phyloP scores from a whole-genome alignment of 2,797 vertebrate genomes.

The Anableps anableps region DNA sequence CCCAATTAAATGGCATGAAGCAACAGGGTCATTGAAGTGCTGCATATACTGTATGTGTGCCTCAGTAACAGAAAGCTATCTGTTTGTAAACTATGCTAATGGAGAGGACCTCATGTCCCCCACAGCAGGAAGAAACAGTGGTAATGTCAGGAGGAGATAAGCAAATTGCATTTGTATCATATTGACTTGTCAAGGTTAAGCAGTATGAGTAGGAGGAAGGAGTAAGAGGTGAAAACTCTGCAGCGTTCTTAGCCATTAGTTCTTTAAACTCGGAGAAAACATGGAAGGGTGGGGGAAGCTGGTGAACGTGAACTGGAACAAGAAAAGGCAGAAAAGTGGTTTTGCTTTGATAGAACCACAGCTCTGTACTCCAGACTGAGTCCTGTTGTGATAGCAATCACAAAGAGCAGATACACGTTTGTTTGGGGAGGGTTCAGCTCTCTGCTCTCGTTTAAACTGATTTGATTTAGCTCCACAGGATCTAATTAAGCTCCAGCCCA shows the following conservation, averaged over 20 bases:
- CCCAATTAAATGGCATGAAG: background rate
- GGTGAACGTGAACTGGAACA: slow-evolving; percentile 33
- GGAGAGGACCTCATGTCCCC: slow-evolving; percentile 69
- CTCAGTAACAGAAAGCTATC: slow-evolving; percentile 61
- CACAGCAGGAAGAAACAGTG: slow-evolving; percentile 75
- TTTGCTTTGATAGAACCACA: slow-evolving; percentile 44
- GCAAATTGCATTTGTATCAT: slow-evolving; percentile 83
- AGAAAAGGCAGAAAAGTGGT: slow-evolving; percentile 41
- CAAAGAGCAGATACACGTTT: slow-evolving; percentile 49
- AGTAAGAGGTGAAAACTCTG: slow-evolving; percentile 52
- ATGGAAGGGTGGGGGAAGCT: slow-evolving; percentile 29
- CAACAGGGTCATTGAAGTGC: background rate
- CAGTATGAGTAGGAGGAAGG: slow-evolving; percentile 69
- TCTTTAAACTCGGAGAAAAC: slow-evolving; percentile 52
- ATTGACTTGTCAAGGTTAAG: slow-evolving; percentile 88
- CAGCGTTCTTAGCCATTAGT: slow-evolving; percentile 51
- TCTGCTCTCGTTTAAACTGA: slow-evolving; percentile 78
- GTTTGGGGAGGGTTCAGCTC: slow-evolving; percentile 65
- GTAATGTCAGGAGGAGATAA: slow-evolving; percentile 85
- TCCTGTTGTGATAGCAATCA: slow-evolving; percentile 65
- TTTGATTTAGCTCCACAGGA: slow-evolving; percentile 83
- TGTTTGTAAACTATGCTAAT: slow-evolving; percentile 82
- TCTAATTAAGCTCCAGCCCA: slow-evolving; percentile 80
- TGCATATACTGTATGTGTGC: slow-evolving; percentile 21
- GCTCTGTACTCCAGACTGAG: slow-evolving; percentile 40